Percentiles rank a stretch among this genome's conserved stretches.
Evolutionary conservation across 2,113 vertebrate genomes (phyloP).

Genomic region (Oreochromis tanganicae): DNA sequence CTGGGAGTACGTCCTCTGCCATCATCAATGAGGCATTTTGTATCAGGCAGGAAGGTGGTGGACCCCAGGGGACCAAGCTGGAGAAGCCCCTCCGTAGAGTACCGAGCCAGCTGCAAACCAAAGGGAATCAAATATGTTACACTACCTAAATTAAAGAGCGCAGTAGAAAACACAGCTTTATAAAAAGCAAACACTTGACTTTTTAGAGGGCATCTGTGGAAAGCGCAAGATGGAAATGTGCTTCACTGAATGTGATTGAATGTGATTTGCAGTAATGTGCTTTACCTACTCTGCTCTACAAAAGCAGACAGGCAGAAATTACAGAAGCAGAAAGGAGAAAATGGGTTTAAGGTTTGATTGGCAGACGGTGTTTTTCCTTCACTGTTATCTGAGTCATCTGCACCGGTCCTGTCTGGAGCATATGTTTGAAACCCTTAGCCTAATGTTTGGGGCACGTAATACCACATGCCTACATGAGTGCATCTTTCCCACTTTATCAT

Average conservation of each 20-base stretch:
- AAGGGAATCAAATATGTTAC: not conserved
- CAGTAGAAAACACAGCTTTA: not conserved
- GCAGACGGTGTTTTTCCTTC: not conserved
- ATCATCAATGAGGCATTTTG: constrained; percentile 92
- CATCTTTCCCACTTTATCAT: not conserved
- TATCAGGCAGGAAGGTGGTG: constrained; percentile 92
- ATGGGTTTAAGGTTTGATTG: not conserved
- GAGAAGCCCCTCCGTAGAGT: constrained; percentile 87
- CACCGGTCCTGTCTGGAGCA: not conserved
- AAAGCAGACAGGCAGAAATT: not conserved
- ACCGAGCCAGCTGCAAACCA: constrained; percentile 82
- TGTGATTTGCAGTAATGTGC: not conserved
- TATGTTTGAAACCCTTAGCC: not conserved
- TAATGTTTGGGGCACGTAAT: not conserved
- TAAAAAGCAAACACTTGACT: not conserved
- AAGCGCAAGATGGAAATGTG: not conserved
- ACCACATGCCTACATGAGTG: not conserved
- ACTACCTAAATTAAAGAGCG: not conserved
- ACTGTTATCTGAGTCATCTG: not conserved
- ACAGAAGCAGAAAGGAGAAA: not conserved
- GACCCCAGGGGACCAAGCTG: constrained; percentile 94
- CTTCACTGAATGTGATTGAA: not conserved
- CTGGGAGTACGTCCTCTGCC: constrained; percentile 81
- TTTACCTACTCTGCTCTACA: not conserved
- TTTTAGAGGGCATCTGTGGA: not conserved